These are phyloP conservation scores for Sus scrofa DNA, from an alignment of 2,113 vertebrate genomes.

Conservation along the genomic window T2T-Sscrofa CM000827.6:106719001-106719500, in stretches of 20 bases:
- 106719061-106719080: neutral
- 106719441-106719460: neutral
- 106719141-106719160: neutral
- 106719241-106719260: too few species aligned
- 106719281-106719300: too few species aligned
- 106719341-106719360: neutral
- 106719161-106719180: neutral
- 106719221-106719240: neutral
- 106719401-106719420: too few species aligned
- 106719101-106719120: neutral
- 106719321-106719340: neutral
- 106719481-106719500: neutral
- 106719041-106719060: too few species aligned
- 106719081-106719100: neutral
- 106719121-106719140: neutral
- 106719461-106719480: fast-evolving
- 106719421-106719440: neutral
- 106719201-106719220: neutral
- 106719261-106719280: neutral
- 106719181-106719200: neutral
- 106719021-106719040: neutral
- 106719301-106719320: too few species aligned
- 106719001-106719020: neutral
- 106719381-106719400: neutral
- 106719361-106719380: too few species aligned